Evolutionary conservation across 1,140 invertebrate species (phyloP).

Genomic region (Chlorops oryzae): DNA sequence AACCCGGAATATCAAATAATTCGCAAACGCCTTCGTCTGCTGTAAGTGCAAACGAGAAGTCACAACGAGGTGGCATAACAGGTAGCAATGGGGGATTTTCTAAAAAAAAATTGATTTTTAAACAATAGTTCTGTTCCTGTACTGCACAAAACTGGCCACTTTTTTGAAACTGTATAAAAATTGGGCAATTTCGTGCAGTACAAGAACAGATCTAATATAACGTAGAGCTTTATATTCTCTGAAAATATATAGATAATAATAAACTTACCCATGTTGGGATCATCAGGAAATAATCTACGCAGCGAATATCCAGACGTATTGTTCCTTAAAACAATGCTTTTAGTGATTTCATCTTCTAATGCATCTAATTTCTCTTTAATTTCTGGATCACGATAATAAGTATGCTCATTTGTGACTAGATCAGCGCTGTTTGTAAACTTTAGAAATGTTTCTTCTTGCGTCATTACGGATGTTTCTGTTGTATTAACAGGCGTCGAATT

Average conservation of each 20-base stretch:
- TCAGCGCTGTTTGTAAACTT: slow-evolving; percentile 19
- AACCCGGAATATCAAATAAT: slow-evolving; percentile 42
- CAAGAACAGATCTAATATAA: no score
- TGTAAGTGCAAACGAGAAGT: slow-evolving; percentile 41
- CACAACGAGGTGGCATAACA: slow-evolving; percentile 39
- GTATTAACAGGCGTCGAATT: slow-evolving; percentile 18
- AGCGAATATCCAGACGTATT: slow-evolving; percentile 35
- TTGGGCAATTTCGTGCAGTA: no score
- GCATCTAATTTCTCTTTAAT: slow-evolving; percentile 37
- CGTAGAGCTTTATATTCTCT: no score
- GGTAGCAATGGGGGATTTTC: slow-evolving; percentile 42
- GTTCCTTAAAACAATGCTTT: slow-evolving; percentile 41
- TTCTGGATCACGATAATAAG: slow-evolving; percentile 40
- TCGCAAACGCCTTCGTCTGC: slow-evolving; percentile 43
- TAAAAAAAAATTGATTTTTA: slow-evolving; percentile 14
- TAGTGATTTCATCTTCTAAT: slow-evolving; percentile 38
- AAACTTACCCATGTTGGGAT: slow-evolving; percentile 36
- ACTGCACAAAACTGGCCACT: background rate
- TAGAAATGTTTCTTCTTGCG: no score
- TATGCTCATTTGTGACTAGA: slow-evolving; percentile 40
- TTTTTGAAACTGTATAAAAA: background rate
- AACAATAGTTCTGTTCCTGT: no score
- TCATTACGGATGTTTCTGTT: slow-evolving; percentile 7
- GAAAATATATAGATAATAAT: background rate
- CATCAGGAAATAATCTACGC: slow-evolving; percentile 40